A percentile compares a stretch with the other conserved stretches of the same genome.
Evolutionary conservation across 2,113 vertebrate species (phyloP).

Genomic region (Cebus imitator): DNA sequence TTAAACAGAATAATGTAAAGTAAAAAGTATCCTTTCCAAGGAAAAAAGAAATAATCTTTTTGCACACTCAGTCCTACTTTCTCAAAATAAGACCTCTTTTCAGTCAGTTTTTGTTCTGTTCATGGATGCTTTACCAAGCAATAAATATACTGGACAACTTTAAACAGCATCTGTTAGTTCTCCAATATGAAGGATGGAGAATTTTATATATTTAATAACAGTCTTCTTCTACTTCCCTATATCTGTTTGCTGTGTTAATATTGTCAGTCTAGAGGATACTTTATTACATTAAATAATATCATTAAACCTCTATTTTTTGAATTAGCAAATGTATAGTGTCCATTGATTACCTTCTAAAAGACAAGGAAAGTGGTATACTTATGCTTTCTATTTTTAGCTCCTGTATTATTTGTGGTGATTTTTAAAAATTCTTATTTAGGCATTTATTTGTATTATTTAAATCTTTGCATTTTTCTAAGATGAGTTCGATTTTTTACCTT

Average conservation of each 20-base stretch:
- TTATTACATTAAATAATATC: constrained; percentile 26
- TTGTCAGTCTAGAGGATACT: neutral
- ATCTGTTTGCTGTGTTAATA: constrained; percentile 26
- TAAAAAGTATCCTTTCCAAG: neutral
- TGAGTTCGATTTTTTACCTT: neutral
- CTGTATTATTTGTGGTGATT: neutral
- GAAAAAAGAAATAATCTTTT: neutral
- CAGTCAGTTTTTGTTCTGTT: neutral
- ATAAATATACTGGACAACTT: constrained; percentile 7
- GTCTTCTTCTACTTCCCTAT: neutral
- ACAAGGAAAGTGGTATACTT: neutral
- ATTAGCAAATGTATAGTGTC: neutral
- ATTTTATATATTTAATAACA: constrained; percentile 7
- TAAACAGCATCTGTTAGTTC: neutral
- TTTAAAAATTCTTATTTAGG: constrained; percentile 5
- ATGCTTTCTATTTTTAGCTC: neutral
- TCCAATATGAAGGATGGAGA: neutral
- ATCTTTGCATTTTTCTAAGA: constrained; percentile 16
- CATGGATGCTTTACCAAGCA: neutral
- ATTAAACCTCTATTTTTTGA: neutral
- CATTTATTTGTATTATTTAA: constrained; percentile 17
- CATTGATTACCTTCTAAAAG: neutral
- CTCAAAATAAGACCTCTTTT: neutral
- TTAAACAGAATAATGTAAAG: neutral
- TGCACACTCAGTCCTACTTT: neutral